A percentile compares a stretch with the other conserved stretches of the same genome.
Conservation (phyloP, 2,113 vertebrate genomes). For the Chaetops frenatus region DNA sequence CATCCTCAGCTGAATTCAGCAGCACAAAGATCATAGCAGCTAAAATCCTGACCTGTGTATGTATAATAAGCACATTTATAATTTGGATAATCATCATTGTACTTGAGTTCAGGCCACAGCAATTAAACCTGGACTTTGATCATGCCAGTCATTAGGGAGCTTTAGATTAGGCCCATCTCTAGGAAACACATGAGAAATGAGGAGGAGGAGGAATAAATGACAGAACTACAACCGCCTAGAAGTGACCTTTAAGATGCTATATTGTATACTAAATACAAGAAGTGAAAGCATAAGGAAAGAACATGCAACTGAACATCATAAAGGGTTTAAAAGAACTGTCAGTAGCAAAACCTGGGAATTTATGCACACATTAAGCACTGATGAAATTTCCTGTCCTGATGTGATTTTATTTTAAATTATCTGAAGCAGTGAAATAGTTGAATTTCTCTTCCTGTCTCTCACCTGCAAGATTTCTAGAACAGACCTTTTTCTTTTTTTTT, state of each 20-base stretch:
- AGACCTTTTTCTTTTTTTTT: background rate
- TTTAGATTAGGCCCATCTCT: background rate
- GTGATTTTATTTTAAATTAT: slow-evolving; percentile 25
- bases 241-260: background rate
- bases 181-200: background rate
- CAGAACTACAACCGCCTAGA: background rate
- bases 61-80: background rate
- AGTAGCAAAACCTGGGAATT: background rate
- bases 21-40: background rate
- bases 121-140: background rate
- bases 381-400: slow-evolving; percentile 33
- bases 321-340: background rate
- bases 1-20: background rate
- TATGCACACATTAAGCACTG: slow-evolving; percentile 31
- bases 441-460: slow-evolving; percentile 32
- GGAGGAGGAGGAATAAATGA: background rate
- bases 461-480: slow-evolving; percentile 51
- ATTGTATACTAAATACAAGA: background rate
- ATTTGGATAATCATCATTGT: background rate
- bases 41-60: background rate
- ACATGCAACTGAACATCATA: background rate
- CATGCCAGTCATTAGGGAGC: background rate
- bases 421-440: slow-evolving; percentile 74
- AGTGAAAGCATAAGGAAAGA: background rate
- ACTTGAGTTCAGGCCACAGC: background rate